These are phyloP conservation scores for Medauroidea extradentata DNA, from an alignment of 1,140 invertebrate species.

Conservation along the genomic window DNA sequence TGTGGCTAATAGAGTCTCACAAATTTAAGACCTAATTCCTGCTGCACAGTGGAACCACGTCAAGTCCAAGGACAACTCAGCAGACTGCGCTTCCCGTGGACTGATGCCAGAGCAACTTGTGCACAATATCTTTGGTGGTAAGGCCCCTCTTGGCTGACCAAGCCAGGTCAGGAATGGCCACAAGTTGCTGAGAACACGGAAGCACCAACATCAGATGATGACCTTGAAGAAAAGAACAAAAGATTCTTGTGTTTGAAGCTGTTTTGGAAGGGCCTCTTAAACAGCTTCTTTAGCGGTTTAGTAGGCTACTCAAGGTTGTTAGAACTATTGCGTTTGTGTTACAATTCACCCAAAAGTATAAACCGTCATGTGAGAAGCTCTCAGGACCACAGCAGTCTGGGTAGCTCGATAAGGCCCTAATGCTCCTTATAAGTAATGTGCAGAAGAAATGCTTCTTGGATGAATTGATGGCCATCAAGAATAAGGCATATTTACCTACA, in stretches of 20 bases:
- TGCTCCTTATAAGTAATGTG: neutral
- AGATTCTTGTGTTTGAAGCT: neutral
- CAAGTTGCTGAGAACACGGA: too few relatives aligned
- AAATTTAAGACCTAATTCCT: conserved; percentile 25
- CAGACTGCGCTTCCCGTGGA: conserved; percentile 25
- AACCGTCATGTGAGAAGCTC: neutral
- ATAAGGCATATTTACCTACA: neutral
- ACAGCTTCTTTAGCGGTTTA: too few relatives aligned
- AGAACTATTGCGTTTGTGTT: too few relatives aligned
- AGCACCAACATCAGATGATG: neutral
- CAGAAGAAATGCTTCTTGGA: neutral
- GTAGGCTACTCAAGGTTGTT: too few relatives aligned
- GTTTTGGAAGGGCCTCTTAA: neutral
- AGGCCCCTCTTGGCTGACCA: neutral
- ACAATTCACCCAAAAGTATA: too few relatives aligned
- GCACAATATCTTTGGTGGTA: neutral
- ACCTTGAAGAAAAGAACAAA: neutral
- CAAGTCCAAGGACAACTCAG: conserved; percentile 24
- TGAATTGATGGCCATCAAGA: neutral
- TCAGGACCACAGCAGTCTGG: neutral
- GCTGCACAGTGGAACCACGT: conserved; percentile 31
- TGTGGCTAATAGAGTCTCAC: conserved; percentile 36
- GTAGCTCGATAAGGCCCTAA: neutral
- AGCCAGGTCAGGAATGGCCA: too few relatives aligned
- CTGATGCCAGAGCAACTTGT: conserved; percentile 16